Percentiles rank a stretch among this genome's conserved stretches.
Evolutionary conservation across 2,113 vertebrate species (phyloP).

Genomic region (Microtus montanus): DNA sequence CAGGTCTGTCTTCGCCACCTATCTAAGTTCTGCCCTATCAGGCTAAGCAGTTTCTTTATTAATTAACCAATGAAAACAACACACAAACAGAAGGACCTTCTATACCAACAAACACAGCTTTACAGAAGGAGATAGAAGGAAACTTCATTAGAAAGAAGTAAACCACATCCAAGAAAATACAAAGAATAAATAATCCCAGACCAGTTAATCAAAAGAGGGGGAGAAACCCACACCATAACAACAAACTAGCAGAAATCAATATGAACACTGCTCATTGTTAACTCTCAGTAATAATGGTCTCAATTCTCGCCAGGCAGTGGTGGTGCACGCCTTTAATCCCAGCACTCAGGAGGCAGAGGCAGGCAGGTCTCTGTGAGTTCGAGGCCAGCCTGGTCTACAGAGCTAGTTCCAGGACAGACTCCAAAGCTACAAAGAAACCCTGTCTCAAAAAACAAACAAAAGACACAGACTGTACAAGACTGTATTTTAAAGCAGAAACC

Average conservation of each 20-base stretch:
- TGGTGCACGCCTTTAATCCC: no score
- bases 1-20: no score
- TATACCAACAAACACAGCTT: background rate
- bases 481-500: background rate
- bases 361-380: no score
- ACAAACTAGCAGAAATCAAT: background rate
- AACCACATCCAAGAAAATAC: background rate
- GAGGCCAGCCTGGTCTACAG: no score
- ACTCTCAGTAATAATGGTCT: background rate
- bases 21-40: no score
- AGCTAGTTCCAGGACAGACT: no score
- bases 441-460: background rate
- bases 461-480: background rate
- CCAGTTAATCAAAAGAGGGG: background rate
- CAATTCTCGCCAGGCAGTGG: background rate
- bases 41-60: no score
- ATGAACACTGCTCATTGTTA: background rate
- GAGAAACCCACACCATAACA: background rate
- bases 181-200: background rate
- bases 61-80: no score
- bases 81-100: no score
- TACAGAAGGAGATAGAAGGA: background rate
- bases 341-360: no score
- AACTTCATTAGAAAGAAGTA: background rate
- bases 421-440: no score